These are phyloP conservation scores for Orthosia incerta DNA, from an alignment of 2,888 invertebrate species.

Conservation along the genomic window DNA sequence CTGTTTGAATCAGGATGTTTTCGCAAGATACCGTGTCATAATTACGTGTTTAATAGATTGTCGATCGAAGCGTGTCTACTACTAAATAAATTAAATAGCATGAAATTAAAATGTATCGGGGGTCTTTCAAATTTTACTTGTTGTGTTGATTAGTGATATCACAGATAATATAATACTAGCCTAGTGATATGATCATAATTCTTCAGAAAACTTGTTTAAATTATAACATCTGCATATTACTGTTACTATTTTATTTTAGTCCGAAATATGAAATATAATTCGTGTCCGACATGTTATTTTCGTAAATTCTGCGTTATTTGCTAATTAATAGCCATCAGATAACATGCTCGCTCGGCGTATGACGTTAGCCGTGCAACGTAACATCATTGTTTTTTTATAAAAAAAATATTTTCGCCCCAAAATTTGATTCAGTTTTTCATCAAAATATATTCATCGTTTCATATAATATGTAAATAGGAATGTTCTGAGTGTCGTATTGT, in stretches of 20 bases:
- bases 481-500: background rate
- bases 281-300: slow-evolving; percentile 15
- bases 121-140: no score
- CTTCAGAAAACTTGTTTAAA: no score
- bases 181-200: no score
- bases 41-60: no score
- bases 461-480: slow-evolving; percentile 1
- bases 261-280: slow-evolving; percentile 7
- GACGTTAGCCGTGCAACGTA: slow-evolving; percentile 41
- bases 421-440: no score
- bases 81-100: no score
- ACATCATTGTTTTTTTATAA: slow-evolving; percentile 36
- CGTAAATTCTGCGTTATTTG: slow-evolving; percentile 31
- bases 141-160: no score
- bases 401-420: slow-evolving; percentile 24
- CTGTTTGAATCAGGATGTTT: no score
- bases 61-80: no score
- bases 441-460: slow-evolving; percentile 35
- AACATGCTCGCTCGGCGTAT: slow-evolving; percentile 34
- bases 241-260: background rate
- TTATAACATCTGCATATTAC: background rate
- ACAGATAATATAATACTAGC: no score
- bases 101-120: no score
- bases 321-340: slow-evolving; percentile 44
- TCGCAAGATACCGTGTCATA: no score